Percentiles rank a stretch among this genome's conserved stretches.
These are phyloP conservation scores for Platyrinchus mystaceus DNA, from an alignment of 2,797 vertebrate species.

Conservation along the genomic window DNA sequence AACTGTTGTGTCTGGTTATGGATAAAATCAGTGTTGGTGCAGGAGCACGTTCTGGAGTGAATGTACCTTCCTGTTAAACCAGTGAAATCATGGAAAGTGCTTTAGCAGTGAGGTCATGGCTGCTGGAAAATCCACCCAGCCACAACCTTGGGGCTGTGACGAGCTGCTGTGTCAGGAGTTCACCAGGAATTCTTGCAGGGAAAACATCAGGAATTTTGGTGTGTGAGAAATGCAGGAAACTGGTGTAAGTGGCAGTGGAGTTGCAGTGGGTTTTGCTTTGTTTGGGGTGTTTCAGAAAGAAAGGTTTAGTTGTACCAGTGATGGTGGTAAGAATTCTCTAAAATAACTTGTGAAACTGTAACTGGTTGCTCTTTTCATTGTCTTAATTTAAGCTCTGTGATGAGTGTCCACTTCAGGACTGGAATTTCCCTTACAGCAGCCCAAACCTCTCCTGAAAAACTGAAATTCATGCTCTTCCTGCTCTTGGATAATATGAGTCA, in stretches of 20 bases:
- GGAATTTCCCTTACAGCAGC: not conserved
- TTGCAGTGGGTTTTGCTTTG: not conserved
- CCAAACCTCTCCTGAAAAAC: not conserved
- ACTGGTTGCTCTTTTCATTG: not conserved
- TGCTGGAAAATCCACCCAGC: not conserved
- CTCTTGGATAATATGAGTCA: slow-evolving; percentile 18
- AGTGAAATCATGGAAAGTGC: not conserved
- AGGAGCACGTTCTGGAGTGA: not conserved
- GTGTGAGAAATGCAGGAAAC: not conserved
- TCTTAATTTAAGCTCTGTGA: not conserved
- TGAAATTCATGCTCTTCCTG: not conserved
- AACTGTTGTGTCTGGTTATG: not conserved
- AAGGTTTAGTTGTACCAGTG: not conserved
- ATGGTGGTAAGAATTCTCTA: not conserved
- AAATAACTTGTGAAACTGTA: not conserved
- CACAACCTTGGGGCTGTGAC: not conserved
- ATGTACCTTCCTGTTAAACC: not conserved
- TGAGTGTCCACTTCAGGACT: not conserved
- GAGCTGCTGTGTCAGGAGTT: not conserved
- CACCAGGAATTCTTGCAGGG: not conserved
- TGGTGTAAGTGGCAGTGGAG: not conserved
- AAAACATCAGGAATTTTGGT: not conserved
- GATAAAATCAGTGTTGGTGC: not conserved
- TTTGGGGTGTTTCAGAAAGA: not conserved
- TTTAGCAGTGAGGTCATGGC: slow-evolving; percentile 17